These are phyloP conservation scores for Pterocles gutturalis DNA, from an alignment of 2,113 vertebrate species.

Conservation along the genomic window DNA sequence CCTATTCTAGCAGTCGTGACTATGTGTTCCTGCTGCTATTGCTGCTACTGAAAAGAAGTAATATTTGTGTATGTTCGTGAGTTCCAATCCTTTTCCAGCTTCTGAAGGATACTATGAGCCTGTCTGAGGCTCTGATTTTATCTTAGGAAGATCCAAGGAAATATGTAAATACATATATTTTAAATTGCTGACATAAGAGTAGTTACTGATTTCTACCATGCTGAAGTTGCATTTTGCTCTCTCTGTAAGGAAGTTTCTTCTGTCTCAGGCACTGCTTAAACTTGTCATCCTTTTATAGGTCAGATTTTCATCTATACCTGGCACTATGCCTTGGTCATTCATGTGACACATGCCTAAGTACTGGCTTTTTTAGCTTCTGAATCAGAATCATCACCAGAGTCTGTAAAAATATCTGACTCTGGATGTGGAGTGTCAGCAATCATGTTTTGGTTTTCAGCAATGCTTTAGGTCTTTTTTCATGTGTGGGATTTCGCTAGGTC, in stretches of 20 bases:
- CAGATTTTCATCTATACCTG: neutral
- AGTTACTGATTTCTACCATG: neutral
- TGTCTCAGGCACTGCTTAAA: neutral
- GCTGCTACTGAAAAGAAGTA: neutral
- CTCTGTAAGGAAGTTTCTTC: neutral
- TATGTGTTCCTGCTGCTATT: neutral
- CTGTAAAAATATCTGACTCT: neutral
- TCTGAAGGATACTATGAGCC: neutral
- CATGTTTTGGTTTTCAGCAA: neutral
- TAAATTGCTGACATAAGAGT: neutral
- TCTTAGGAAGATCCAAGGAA: neutral
- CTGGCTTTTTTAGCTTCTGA: neutral
- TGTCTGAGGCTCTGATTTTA: neutral
- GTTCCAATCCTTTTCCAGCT: neutral
- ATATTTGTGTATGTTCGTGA: neutral
- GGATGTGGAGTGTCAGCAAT: neutral
- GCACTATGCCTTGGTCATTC: neutral
- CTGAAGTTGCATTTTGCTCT: neutral
- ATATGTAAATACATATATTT: neutral
- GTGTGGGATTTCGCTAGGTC: neutral
- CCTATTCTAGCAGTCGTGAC: neutral
- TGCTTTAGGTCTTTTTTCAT: neutral
- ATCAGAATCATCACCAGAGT: neutral
- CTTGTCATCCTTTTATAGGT: neutral
- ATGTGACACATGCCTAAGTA: accelerated